These are phyloP conservation scores for Carapus acus DNA, from an alignment of 2,797 vertebrate species.

Conservation along the genomic window DNA sequence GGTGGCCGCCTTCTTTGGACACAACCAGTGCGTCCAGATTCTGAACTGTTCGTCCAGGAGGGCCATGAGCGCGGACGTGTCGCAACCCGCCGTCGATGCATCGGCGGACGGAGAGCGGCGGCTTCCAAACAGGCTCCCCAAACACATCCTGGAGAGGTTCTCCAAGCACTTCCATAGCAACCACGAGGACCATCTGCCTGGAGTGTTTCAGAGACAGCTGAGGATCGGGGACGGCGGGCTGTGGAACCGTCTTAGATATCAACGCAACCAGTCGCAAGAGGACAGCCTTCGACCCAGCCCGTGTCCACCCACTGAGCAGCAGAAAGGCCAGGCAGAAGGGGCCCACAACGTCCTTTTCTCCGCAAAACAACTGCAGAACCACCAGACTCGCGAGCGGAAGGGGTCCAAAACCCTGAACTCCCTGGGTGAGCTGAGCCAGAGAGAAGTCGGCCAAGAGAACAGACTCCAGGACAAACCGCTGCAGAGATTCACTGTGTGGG, in stretches of 20 bases:
- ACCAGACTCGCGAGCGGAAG: slow-evolving; percentile 56
- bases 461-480: slow-evolving; percentile 38
- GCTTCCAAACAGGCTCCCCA: slow-evolving; percentile 66
- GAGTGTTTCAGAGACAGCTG: slow-evolving; percentile 68
- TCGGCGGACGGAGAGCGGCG: slow-evolving; percentile 41
- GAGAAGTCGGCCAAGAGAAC: slow-evolving; percentile 50
- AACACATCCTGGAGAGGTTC: slow-evolving; percentile 72
- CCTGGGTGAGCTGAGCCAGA: slow-evolving; percentile 50
- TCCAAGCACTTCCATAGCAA: slow-evolving; percentile 59
- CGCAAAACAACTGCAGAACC: slow-evolving; percentile 72
- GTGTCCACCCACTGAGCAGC: slow-evolving; percentile 54
- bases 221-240: slow-evolving; percentile 54
- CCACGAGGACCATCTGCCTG: slow-evolving; percentile 66
- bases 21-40: slow-evolving; percentile 78
- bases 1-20: slow-evolving; percentile 79
- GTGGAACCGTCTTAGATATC: slow-evolving; percentile 61
- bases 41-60: slow-evolving; percentile 67
- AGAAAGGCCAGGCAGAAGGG: slow-evolving; percentile 55
- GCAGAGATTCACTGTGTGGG: slow-evolving; percentile 59
- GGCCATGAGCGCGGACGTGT: slow-evolving; percentile 36
- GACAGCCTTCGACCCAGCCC: slow-evolving; percentile 52
- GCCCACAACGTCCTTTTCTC: slow-evolving; percentile 58
- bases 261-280: slow-evolving; percentile 63
- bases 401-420: slow-evolving; percentile 58
- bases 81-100: slow-evolving; percentile 38